These are phyloP conservation scores for Telenomus remus DNA, from an alignment of 1,140 invertebrate genomes.

Conservation along the genomic window DNA sequence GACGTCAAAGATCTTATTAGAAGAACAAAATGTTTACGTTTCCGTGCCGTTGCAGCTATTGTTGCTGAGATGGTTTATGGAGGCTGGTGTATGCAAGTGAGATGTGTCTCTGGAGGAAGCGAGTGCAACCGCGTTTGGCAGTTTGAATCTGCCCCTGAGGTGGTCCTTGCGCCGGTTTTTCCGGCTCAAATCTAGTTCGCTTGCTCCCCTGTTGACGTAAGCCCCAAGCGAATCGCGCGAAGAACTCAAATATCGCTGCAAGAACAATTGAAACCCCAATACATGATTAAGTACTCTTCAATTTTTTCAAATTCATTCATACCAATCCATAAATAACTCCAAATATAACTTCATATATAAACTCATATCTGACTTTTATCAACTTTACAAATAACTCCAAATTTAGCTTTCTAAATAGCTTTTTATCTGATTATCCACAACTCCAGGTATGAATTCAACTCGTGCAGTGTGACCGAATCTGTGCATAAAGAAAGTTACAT, in stretches of 20 bases:
- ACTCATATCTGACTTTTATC: too few species aligned
- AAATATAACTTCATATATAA: too few species aligned
- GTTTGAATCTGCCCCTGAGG: constrained; percentile 80
- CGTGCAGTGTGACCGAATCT: constrained; percentile 29
- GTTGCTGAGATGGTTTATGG: constrained; percentile 80
- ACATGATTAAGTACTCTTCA: constrained; percentile 51
- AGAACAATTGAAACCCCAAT: too few species aligned
- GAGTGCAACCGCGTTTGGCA: constrained; percentile 78
- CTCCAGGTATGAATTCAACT: too few species aligned
- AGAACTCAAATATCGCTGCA: constrained; percentile 80
- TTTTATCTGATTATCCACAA: too few species aligned
- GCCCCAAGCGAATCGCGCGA: constrained; percentile 85
- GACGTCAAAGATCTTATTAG: too few species aligned
- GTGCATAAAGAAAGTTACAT: constrained; percentile 35
- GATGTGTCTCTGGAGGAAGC: constrained; percentile 78
- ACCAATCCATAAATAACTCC: too few species aligned
- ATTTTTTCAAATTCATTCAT: constrained; percentile 5
- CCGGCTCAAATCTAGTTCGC: constrained; percentile 84
- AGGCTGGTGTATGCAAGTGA: constrained; percentile 77
- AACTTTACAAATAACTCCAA: too few species aligned
- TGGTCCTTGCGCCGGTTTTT: constrained; percentile 80
- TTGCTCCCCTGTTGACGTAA: constrained; percentile 81
- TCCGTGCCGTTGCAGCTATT: constrained; percentile 81
- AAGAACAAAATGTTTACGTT: constrained; percentile 77
- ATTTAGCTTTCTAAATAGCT: too few species aligned